phyloP scores from a whole-genome alignment of 2,113 vertebrate species.

The Microtus ochrogaster region DNA sequence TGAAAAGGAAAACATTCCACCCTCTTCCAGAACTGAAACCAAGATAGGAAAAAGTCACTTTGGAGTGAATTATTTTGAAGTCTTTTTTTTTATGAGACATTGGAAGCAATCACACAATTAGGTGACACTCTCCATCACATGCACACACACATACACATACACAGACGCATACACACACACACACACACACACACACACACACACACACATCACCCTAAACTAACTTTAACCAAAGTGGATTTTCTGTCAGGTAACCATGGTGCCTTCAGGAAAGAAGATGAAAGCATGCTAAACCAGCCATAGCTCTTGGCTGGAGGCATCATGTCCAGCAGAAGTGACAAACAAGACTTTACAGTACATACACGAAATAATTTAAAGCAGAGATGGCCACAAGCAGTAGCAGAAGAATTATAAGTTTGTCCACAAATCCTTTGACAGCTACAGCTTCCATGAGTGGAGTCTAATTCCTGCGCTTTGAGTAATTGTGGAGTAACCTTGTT shows the following conservation, averaged over 20 bases:
- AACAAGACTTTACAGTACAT: not conserved
- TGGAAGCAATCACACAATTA: constrained; percentile 17
- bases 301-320: not conserved
- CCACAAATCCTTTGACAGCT: not conserved
- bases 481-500: not conserved
- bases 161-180: not conserved
- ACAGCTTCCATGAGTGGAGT: not conserved
- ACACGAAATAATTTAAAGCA: constrained; percentile 4
- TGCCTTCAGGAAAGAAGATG: not conserved
- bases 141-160: not conserved
- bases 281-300: not conserved
- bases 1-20: not conserved
- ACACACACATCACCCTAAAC: not conserved
- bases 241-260: not conserved
- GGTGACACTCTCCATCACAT: not conserved
- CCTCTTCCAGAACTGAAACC: not conserved
- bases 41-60: not conserved
- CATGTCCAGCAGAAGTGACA: not conserved
- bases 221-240: not conserved
- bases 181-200: not conserved
- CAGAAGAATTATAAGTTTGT: not conserved
- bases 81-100: not conserved
- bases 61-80: not conserved
- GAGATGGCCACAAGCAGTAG: not conserved
- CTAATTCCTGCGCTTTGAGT: not conserved